Conservation (phyloP, 2,888 invertebrate species). For the Drosophila kanekoi region DNA sequence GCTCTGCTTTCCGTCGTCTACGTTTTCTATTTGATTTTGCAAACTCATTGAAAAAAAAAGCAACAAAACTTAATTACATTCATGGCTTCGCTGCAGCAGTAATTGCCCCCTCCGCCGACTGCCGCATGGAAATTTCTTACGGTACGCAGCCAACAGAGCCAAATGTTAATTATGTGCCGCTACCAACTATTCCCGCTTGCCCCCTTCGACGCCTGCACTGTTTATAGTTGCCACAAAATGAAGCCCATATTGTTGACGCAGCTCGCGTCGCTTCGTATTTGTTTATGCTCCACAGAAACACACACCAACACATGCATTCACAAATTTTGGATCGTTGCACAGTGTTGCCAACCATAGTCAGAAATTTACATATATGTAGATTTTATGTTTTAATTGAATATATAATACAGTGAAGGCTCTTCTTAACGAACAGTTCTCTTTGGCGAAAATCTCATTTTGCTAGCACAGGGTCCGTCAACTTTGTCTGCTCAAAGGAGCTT, state of each 20-base stretch:
- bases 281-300: constrained; percentile 49
- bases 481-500: neutral
- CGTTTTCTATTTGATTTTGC: constrained; percentile 71
- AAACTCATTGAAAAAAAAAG: constrained; percentile 67
- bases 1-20: constrained; percentile 61
- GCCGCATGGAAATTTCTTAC: constrained; percentile 59
- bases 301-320: constrained; percentile 16
- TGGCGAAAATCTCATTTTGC: neutral
- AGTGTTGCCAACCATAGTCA: constrained; percentile 19
- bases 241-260: constrained; percentile 51
- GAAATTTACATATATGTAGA: neutral
- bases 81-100: constrained; percentile 51
- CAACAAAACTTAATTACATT: constrained; percentile 38
- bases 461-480: too few relatives aligned
- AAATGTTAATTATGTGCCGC: constrained; percentile 75
- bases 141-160: constrained; percentile 68
- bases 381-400: neutral
- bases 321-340: constrained; percentile 42
- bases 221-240: constrained; percentile 40
- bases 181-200: constrained; percentile 19
- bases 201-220: constrained; percentile 21
- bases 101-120: constrained; percentile 40
- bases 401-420: neutral
- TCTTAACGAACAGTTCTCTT: neutral
- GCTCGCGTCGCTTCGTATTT: constrained; percentile 41